Conservation (phyloP, 2,113 vertebrate species). For the Stigmatopora argus region DNA sequence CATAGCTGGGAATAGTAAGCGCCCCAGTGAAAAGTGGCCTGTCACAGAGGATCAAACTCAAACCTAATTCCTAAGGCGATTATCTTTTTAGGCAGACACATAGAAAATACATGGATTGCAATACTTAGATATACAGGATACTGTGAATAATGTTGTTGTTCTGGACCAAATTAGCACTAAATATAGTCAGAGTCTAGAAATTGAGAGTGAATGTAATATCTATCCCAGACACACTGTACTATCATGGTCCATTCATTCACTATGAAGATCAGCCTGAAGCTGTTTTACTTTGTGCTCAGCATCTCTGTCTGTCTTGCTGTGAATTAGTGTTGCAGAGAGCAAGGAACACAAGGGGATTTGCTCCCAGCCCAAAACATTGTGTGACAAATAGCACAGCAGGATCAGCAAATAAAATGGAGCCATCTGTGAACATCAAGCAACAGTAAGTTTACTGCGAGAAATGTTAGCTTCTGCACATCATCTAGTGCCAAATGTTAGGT, state of each 20-base stretch:
- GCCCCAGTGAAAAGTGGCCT: slow-evolving; percentile 27
- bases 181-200: background rate
- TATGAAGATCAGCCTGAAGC: slow-evolving; percentile 38
- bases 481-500: background rate
- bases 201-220: slow-evolving; percentile 8
- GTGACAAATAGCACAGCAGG: slow-evolving; percentile 41
- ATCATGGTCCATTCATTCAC: slow-evolving; percentile 49
- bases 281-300: slow-evolving; percentile 34
- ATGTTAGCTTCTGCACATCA: slow-evolving; percentile 13
- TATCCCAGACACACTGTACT: slow-evolving; percentile 43
- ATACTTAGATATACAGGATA: background rate
- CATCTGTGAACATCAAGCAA: slow-evolving; percentile 43
- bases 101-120: slow-evolving; percentile 4
- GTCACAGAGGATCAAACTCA: slow-evolving; percentile 42
- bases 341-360: slow-evolving; percentile 27
- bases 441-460: slow-evolving; percentile 22
- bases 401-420: slow-evolving; percentile 42
- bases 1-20: slow-evolving; percentile 19
- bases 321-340: slow-evolving; percentile 8
- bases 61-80: slow-evolving; percentile 6
- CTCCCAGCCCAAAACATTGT: slow-evolving; percentile 32
- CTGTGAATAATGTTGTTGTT: background rate
- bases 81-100: slow-evolving; percentile 6
- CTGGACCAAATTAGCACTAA: background rate
- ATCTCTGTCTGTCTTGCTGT: slow-evolving; percentile 13